phyloP scores from a whole-genome alignment of 2,797 vertebrate genomes.

The Emys orbicularis region DNA sequence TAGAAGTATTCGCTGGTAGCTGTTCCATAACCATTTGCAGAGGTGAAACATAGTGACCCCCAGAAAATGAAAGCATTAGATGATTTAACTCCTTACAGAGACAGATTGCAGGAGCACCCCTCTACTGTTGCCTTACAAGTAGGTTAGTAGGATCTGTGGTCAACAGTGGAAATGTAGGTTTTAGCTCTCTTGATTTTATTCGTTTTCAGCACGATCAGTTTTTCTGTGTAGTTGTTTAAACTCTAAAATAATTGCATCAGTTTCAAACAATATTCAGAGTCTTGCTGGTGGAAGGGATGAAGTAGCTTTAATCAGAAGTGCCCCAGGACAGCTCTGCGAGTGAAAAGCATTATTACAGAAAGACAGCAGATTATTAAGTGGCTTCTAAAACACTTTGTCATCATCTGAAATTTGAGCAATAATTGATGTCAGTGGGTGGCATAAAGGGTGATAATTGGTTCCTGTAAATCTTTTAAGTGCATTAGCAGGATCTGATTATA shows the following conservation, averaged over 20 bases:
- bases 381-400: conserved; percentile 67
- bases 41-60: neutral
- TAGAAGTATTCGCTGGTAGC: neutral
- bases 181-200: neutral
- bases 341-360: neutral
- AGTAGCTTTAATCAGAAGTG: conserved; percentile 35
- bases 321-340: conserved; percentile 44
- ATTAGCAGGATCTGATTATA: conserved; percentile 46
- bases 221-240: neutral
- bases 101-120: neutral
- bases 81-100: neutral
- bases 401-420: conserved; percentile 69
- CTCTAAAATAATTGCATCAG: neutral
- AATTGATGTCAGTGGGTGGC: conserved; percentile 73
- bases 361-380: conserved; percentile 27
- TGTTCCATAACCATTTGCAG: neutral
- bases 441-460: conserved; percentile 73
- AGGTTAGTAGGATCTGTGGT: neutral
- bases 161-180: neutral
- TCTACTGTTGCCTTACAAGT: neutral
- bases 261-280: neutral
- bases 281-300: neutral
- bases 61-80: neutral
- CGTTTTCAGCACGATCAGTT: neutral
- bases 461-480: conserved; percentile 68